Conservation (phyloP, 2,888 invertebrate species). For the Lypha dubia region DNA sequence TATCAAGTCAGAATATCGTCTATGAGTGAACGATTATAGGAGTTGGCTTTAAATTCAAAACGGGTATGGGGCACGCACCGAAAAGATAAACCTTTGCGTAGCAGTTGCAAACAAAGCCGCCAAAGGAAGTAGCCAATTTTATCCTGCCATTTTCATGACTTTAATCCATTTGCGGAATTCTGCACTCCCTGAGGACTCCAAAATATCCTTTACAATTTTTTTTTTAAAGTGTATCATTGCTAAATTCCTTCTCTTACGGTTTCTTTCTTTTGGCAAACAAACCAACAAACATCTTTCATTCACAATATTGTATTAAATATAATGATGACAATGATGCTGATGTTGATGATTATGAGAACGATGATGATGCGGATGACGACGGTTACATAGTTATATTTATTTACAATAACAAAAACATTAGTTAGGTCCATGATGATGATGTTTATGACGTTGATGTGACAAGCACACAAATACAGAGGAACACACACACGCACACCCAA, state of each 20-base stretch:
- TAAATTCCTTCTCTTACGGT: neutral
- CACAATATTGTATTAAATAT: slow-evolving; percentile 49
- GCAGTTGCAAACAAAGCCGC: too few relatives aligned
- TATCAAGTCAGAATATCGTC: too few relatives aligned
- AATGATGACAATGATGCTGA: slow-evolving; percentile 50
- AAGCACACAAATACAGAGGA: slow-evolving; percentile 44
- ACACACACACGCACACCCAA: neutral
- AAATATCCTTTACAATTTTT: neutral
- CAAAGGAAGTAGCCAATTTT: too few relatives aligned
- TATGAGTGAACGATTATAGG: too few relatives aligned
- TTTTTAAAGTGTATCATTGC: slow-evolving; percentile 27
- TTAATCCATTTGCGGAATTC: too few relatives aligned
- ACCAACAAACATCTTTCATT: slow-evolving; percentile 42
- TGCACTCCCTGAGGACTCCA: too few relatives aligned
- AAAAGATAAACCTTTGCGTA: too few relatives aligned
- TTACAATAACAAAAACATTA: slow-evolving; percentile 54
- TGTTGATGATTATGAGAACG: slow-evolving; percentile 22
- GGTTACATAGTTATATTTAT: slow-evolving; percentile 30
- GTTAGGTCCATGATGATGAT: slow-evolving; percentile 63
- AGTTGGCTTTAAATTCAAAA: too few relatives aligned
- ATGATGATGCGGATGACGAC: slow-evolving; percentile 44
- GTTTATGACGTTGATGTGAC: slow-evolving; percentile 72
- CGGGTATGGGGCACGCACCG: too few relatives aligned
- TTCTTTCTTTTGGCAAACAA: slow-evolving; percentile 6
- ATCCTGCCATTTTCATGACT: too few relatives aligned